These are phyloP conservation scores for Tetramorium bicarinatum DNA, from an alignment of 2,888 invertebrate species.

Conservation along the genomic window DNA sequence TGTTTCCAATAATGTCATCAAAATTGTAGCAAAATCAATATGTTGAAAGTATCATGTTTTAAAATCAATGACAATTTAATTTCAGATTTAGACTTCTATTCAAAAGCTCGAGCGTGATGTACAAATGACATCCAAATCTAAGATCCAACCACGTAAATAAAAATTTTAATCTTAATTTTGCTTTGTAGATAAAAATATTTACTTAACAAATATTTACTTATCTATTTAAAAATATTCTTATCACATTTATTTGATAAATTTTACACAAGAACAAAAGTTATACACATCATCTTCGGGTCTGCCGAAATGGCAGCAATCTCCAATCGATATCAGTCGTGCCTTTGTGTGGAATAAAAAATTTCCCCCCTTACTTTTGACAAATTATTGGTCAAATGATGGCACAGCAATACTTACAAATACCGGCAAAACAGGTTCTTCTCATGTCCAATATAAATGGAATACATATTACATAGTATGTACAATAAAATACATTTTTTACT, in stretches of 20 bases:
- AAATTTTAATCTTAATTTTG: neutral
- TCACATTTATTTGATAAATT: neutral
- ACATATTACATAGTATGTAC: too few species aligned
- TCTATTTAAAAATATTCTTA: neutral
- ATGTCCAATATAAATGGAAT: neutral
- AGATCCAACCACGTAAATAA: slow-evolving; percentile 18
- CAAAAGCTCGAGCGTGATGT: neutral
- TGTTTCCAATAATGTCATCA: neutral
- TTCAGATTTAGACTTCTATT: neutral
- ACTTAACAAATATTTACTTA: too few species aligned
- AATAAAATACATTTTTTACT: neutral
- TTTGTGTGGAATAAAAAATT: slow-evolving; percentile 72
- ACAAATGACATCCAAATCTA: slow-evolving; percentile 27
- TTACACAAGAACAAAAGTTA: slow-evolving; percentile 38
- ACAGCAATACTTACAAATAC: slow-evolving; percentile 77
- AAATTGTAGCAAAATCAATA: neutral
- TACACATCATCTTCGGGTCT: slow-evolving; percentile 75
- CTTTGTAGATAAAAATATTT: neutral
- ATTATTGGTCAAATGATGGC: slow-evolving; percentile 74
- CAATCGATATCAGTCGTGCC: slow-evolving; percentile 73
- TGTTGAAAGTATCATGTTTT: neutral
- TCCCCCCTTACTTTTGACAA: slow-evolving; percentile 72
- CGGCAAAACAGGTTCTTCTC: slow-evolving; percentile 76
- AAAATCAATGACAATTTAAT: neutral
- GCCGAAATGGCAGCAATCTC: slow-evolving; percentile 82